Evolutionary conservation across 2,113 vertebrate genomes (phyloP).

Genomic region (Clarias macrocephalus): DNA sequence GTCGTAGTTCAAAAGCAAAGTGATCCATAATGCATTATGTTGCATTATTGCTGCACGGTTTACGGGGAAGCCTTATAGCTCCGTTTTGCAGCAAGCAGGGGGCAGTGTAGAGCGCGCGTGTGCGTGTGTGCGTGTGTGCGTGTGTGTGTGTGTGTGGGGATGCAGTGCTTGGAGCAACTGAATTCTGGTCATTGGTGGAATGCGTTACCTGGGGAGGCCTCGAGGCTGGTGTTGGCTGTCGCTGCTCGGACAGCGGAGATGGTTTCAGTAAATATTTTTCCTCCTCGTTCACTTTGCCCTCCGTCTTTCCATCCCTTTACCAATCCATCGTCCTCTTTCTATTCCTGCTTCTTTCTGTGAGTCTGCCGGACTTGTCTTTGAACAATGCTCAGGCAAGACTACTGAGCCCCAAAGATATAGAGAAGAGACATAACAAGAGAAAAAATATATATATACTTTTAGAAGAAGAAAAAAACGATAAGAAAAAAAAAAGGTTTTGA

Average conservation of each 20-base stretch:
- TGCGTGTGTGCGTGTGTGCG: neutral
- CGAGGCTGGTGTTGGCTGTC: constrained; percentile 2
- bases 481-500: no score
- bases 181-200: constrained; percentile 21
- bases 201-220: constrained; percentile 25
- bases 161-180: constrained; percentile 26
- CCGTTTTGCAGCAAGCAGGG: constrained; percentile 13
- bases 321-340: neutral
- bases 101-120: constrained; percentile 24
- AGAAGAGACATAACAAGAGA: no score
- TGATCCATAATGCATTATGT: constrained; percentile 42
- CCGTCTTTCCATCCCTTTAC: neutral
- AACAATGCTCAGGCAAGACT: neutral
- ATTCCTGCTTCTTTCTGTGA: neutral
- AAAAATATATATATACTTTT: no score
- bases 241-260: neutral
- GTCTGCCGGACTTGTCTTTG: neutral
- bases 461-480: no score
- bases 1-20: neutral
- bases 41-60: constrained; percentile 34
- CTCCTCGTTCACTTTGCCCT: neutral
- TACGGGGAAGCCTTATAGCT: constrained; percentile 34
- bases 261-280: neutral
- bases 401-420: no score
- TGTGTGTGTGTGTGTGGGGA: neutral